These are phyloP conservation scores for Trichogramma pretiosum DNA, from an alignment of 1,140 invertebrate species.

Conservation along the genomic window DNA sequence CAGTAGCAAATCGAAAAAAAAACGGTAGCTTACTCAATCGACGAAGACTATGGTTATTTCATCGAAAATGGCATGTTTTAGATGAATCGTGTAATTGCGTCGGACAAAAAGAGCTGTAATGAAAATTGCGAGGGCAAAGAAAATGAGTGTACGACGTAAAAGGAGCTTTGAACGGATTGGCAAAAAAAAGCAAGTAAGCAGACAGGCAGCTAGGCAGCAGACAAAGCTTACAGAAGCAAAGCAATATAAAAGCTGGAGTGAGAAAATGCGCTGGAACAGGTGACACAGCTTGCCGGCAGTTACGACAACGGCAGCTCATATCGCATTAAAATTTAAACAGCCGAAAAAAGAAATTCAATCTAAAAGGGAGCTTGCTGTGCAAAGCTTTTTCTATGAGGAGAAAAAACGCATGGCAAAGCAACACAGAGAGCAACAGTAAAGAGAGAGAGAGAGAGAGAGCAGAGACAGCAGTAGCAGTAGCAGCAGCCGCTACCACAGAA, in stretches of 20 bases:
- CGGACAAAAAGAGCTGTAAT: too few species aligned
- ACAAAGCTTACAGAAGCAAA: slow-evolving; percentile 4
- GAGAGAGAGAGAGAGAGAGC: background rate
- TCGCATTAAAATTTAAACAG: slow-evolving; percentile 7
- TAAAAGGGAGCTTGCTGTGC: background rate
- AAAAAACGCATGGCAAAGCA: background rate
- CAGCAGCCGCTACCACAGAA: background rate
- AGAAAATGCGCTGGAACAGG: slow-evolving; percentile 2
- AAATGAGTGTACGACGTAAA: slow-evolving; percentile 4
- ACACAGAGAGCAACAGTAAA: too few species aligned
- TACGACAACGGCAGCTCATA: too few species aligned
- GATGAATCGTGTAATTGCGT: too few species aligned
- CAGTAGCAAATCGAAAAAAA: too few species aligned
- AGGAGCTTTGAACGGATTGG: background rate
- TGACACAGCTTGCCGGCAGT: background rate
- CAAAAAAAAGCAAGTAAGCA: background rate
- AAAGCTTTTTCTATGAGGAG: background rate
- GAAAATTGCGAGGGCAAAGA: too few species aligned
- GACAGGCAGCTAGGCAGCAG: too few species aligned
- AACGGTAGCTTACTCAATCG: too few species aligned
- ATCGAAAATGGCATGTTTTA: too few species aligned
- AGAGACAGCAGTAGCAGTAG: too few species aligned
- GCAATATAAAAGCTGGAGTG: too few species aligned
- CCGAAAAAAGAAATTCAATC: slow-evolving; percentile 5
- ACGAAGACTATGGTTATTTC: too few species aligned